Percentiles rank a stretch among this genome's conserved stretches.
These are phyloP conservation scores for Smittia aterrima DNA, from an alignment of 2,888 invertebrate species.

Conservation along the genomic window DNA sequence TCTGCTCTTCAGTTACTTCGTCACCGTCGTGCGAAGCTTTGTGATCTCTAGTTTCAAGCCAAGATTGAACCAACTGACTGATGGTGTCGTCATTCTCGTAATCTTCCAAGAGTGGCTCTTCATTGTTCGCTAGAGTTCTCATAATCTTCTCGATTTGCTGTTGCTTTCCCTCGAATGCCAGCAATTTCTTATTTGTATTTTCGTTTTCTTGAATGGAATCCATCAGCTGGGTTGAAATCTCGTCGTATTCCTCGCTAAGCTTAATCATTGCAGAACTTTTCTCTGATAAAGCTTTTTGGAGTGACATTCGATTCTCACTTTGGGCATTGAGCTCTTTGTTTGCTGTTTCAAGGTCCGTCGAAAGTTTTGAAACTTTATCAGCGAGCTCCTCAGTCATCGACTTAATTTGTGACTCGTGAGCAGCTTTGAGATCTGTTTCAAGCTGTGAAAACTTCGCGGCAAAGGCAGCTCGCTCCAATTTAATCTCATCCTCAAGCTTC, in stretches of 20 bases:
- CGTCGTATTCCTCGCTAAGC: conserved; percentile 52
- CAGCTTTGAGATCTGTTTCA: no score
- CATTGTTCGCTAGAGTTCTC: neutral
- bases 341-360: conserved; percentile 50
- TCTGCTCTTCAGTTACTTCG: no score
- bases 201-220: conserved; percentile 60
- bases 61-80: neutral
- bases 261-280: neutral
- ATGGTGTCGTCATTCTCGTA: neutral
- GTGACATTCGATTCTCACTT: neutral
- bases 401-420: neutral
- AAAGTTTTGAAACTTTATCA: neutral
- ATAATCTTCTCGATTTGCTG: neutral
- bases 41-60: neutral
- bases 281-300: neutral
- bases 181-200: conserved; percentile 53
- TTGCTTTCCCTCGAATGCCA: conserved; percentile 41
- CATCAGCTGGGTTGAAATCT: conserved; percentile 59
- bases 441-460: no score
- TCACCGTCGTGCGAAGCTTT: no score
- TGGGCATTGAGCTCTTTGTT: conserved; percentile 48
- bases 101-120: neutral
- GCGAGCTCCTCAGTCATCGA: neutral
- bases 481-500: no score
- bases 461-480: no score